These are phyloP conservation scores for Babyrousa celebensis DNA, from an alignment of 2,797 vertebrate genomes.

Conservation along the genomic window DNA sequence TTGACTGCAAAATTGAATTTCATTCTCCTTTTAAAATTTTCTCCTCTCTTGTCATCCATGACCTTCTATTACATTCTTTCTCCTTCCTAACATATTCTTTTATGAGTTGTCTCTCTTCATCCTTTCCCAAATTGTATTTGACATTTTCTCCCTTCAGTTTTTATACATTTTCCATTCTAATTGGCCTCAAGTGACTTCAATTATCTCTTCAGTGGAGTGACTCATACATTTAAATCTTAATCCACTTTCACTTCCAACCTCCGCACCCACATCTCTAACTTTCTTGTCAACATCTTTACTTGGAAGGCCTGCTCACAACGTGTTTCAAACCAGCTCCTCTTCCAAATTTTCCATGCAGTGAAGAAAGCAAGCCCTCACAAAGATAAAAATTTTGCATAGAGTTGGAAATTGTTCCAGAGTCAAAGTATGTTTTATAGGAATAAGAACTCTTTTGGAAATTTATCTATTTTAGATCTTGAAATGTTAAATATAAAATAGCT, in stretches of 20 bases:
- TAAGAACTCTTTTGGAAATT: conserved; percentile 5
- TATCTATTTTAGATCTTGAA: not conserved
- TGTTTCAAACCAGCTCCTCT: not conserved
- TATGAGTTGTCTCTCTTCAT: too few species aligned
- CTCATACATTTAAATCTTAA: too few species aligned
- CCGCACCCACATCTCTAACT: not conserved
- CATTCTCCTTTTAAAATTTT: too few species aligned
- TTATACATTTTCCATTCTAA: too few species aligned
- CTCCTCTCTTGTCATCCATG: too few species aligned
- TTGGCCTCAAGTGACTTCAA: too few species aligned
- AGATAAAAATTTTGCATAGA: not conserved
- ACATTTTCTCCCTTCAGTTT: too few species aligned
- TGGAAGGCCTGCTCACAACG: not conserved
- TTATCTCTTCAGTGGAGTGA: too few species aligned
- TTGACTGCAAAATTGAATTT: too few species aligned
- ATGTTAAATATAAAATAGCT: conserved; percentile 32
- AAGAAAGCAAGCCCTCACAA: conserved; percentile 23
- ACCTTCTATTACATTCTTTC: too few species aligned
- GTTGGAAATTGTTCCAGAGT: not conserved
- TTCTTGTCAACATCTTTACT: not conserved
- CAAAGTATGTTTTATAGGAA: conserved; percentile 45
- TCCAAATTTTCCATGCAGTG: not conserved
- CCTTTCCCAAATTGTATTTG: too few species aligned
- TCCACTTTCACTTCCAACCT: not conserved
- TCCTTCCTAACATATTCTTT: too few species aligned